These are phyloP conservation scores for Steinernema carpocapsae DNA, from an alignment of 2,888 invertebrate species.

Conservation along the genomic window DNA sequence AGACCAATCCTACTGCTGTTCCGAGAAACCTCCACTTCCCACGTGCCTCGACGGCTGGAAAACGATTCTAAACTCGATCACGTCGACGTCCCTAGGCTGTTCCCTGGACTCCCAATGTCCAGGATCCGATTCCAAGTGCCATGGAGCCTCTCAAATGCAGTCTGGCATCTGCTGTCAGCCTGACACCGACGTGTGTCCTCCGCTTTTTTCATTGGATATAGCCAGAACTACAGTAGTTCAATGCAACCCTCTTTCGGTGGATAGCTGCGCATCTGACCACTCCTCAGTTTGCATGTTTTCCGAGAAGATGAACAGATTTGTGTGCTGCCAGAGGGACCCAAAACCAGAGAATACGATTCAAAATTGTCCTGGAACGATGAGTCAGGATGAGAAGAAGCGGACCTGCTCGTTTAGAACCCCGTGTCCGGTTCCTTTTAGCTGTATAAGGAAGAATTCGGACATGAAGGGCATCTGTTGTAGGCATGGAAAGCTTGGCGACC, in stretches of 20 bases:
- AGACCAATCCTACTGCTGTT: slow-evolving; percentile 59
- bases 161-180: slow-evolving; percentile 55
- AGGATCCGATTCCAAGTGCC: slow-evolving; percentile 45
- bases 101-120: slow-evolving; percentile 52
- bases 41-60: slow-evolving; percentile 37
- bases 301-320: slow-evolving; percentile 56
- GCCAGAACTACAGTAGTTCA: slow-evolving; percentile 47
- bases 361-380: slow-evolving; percentile 40
- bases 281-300: slow-evolving; percentile 54
- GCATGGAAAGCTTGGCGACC: slow-evolving; percentile 29
- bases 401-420: slow-evolving; percentile 41
- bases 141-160: slow-evolving; percentile 35
- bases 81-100: slow-evolving; percentile 39
- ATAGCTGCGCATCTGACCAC: slow-evolving; percentile 43
- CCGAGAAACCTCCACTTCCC: slow-evolving; percentile 22
- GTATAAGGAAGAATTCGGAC: slow-evolving; percentile 41
- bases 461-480: slow-evolving; percentile 45
- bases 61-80: neutral
- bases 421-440: slow-evolving; percentile 46
- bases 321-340: slow-evolving; percentile 58
- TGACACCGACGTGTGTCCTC: slow-evolving; percentile 53
- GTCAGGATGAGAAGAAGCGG: slow-evolving; percentile 40
- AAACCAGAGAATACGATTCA: slow-evolving; percentile 37
- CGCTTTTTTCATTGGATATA: slow-evolving; percentile 54
- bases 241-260: slow-evolving; percentile 54